These are phyloP conservation scores for Saccostrea cuccullata DNA, from an alignment of 1,140 invertebrate genomes.

Conservation along the genomic window DNA sequence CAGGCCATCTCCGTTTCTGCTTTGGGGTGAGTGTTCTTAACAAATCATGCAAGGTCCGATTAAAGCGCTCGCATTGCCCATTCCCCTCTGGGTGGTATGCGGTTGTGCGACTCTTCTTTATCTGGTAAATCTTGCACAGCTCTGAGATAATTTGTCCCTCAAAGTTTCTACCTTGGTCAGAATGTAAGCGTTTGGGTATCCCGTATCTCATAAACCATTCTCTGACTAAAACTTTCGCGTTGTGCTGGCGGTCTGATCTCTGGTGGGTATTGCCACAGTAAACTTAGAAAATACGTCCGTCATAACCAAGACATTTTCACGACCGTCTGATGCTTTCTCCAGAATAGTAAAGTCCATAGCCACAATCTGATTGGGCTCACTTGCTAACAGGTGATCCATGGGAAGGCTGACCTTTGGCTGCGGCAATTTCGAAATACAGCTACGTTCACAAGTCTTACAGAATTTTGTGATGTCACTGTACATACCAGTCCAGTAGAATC, in stretches of 20 bases:
- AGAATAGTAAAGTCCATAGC: conserved; percentile 56
- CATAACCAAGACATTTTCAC: conserved; percentile 61
- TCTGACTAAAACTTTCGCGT: conserved; percentile 36
- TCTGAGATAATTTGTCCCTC: conserved; percentile 41
- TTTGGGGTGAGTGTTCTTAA: too few relatives aligned
- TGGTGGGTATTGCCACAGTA: conserved; percentile 38
- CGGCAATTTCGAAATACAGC: conserved; percentile 43
- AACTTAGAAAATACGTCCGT: conserved; percentile 46
- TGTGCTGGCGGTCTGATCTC: conserved; percentile 42
- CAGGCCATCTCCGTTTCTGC: too few relatives aligned
- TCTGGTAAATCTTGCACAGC: conserved; percentile 51
- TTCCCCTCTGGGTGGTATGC: conserved; percentile 30
- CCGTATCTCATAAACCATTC: conserved; percentile 43
- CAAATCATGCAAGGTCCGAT: too few relatives aligned
- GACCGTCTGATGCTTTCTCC: conserved; percentile 48
- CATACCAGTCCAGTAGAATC: conserved; percentile 58
- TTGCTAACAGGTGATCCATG: conserved; percentile 54
- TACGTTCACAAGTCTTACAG: conserved; percentile 40
- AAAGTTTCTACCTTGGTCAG: conserved; percentile 48
- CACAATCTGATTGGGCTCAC: conserved; percentile 52
- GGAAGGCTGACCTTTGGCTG: neutral
- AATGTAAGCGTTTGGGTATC: conserved; percentile 37
- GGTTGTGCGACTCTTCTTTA: conserved; percentile 44
- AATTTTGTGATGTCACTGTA: conserved; percentile 42
- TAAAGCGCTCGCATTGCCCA: conserved; percentile 38